phyloP scores from a whole-genome alignment of 2,888 invertebrate species.

The Sesia apiformis region DNA sequence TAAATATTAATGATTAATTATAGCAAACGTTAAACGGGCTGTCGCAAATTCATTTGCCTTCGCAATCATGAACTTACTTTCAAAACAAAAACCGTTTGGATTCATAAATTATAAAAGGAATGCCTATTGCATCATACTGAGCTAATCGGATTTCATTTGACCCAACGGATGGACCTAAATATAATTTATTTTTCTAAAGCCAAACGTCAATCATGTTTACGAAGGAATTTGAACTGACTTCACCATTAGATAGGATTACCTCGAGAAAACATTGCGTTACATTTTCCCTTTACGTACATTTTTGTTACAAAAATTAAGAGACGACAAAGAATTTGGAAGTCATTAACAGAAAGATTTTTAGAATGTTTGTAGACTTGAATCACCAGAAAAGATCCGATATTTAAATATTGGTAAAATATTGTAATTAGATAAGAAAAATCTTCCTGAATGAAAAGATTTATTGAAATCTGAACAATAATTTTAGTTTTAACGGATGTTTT shows the following conservation, averaged over 20 bases:
- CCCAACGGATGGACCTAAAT: constrained; percentile 25
- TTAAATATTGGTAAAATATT: too few relatives aligned
- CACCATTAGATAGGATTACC: constrained; percentile 27
- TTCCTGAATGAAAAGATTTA: too few relatives aligned
- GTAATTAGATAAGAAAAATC: too few relatives aligned
- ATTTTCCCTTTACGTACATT: constrained; percentile 2
- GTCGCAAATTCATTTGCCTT: constrained; percentile 13
- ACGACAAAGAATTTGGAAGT: too few relatives aligned
- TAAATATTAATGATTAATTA: not conserved
- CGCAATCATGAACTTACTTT: constrained; percentile 6
- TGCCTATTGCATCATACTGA: constrained; percentile 31
- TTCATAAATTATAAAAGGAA: constrained; percentile 12
- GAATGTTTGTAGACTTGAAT: too few relatives aligned
- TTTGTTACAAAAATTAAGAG: too few relatives aligned
- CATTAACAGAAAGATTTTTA: too few relatives aligned
- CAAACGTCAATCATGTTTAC: constrained; percentile 37
- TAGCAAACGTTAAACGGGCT: constrained; percentile 4
- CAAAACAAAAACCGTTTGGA: not conserved
- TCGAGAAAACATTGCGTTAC: constrained; percentile 30
- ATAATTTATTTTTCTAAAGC: constrained; percentile 39
- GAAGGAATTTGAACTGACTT: constrained; percentile 29
- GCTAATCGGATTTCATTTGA: constrained; percentile 48
- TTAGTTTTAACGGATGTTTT: too few relatives aligned
- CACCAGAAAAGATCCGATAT: too few relatives aligned
- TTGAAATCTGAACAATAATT: too few relatives aligned